Evolutionary conservation across 2,113 vertebrate genomes (phyloP).

Genomic region (Mus musculus): GRCm39 chr8:13118501-13119000

Average conservation of each 20-base stretch:
- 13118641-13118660: too few species aligned
- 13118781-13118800: neutral
- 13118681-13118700: too few species aligned
- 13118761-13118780: neutral
- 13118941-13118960: neutral
- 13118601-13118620: too few species aligned
- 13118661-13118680: too few species aligned
- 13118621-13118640: too few species aligned
- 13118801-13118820: neutral
- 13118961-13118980: neutral
- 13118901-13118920: neutral
- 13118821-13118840: neutral
- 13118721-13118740: neutral
- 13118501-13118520: neutral
- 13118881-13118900: neutral
- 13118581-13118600: too few species aligned
- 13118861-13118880: neutral
- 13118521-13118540: neutral
- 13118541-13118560: too few species aligned
- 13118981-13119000: neutral
- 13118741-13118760: neutral
- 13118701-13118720: too few species aligned
- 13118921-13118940: neutral
- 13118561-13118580: too few species aligned
- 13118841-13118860: neutral